Conservation (phyloP, 2,113 vertebrate species). For the Platichthys flesus region DNA sequence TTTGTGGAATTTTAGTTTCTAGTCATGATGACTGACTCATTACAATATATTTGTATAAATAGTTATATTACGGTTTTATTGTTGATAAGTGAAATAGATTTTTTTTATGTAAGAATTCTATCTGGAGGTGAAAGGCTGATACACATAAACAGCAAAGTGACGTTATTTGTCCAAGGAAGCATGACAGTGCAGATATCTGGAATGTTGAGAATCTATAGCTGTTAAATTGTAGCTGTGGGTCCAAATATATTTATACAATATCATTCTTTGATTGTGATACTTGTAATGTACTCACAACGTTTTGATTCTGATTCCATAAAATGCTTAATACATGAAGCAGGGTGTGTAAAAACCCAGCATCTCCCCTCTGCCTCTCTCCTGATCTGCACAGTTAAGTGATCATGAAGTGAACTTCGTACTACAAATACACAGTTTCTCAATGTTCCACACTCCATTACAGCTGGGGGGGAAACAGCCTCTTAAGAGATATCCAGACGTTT, state of each 20-base stretch:
- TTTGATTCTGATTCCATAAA: constrained; percentile 19
- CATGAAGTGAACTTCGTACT: constrained; percentile 73
- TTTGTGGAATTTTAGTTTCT: too few species aligned
- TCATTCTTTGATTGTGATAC: not conserved
- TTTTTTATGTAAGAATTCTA: too few species aligned
- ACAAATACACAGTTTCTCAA: constrained; percentile 73
- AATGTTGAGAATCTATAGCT: too few species aligned
- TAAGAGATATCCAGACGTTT: constrained; percentile 82
- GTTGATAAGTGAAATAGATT: too few species aligned
- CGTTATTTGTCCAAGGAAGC: too few species aligned
- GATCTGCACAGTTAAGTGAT: constrained; percentile 66
- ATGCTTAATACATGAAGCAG: not conserved
- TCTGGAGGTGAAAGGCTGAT: too few species aligned
- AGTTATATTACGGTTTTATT: too few species aligned
- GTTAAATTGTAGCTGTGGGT: not conserved
- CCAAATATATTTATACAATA: not conserved
- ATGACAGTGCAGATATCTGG: too few species aligned
- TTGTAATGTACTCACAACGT: not conserved
- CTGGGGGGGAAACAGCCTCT: constrained; percentile 73
- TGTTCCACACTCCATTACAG: constrained; percentile 81
- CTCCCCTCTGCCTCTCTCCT: constrained; percentile 16
- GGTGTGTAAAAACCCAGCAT: constrained; percentile 24
- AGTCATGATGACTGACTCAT: too few species aligned
- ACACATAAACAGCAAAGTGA: too few species aligned
- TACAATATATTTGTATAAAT: too few species aligned